Evolutionary conservation across 2,797 vertebrate species (phyloP).

Genomic region (Cossypha dichroa): DNA sequence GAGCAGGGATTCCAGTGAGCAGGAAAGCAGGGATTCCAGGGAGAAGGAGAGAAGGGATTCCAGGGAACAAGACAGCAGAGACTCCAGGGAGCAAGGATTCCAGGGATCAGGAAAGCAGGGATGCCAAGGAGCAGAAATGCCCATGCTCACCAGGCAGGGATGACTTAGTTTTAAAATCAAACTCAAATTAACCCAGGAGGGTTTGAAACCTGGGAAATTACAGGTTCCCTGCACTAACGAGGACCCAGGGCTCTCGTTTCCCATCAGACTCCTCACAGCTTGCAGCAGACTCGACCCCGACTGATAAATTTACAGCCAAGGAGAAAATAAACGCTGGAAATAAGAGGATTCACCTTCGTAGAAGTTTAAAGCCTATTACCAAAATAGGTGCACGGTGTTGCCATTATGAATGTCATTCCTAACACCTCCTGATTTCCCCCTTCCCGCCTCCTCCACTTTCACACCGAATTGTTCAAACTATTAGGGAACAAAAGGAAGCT

Average conservation of each 20-base stretch:
- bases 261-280: neutral
- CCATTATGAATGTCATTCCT: conserved; percentile 57
- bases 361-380: conserved; percentile 74
- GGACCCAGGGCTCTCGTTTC: neutral
- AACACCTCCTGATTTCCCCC: conserved; percentile 68
- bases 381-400: conserved; percentile 57
- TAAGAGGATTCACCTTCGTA: conserved; percentile 70
- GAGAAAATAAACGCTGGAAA: conserved; percentile 25
- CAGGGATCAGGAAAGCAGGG: neutral
- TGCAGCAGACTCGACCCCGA: neutral
- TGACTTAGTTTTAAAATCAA: neutral
- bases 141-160: fast-evolving
- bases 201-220: neutral
- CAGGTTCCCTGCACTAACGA: neutral
- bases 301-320: conserved; percentile 49
- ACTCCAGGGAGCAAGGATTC: neutral
- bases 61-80: neutral
- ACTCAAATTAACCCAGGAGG: neutral
- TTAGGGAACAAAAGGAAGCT: conserved; percentile 76
- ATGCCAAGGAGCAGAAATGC: neutral
- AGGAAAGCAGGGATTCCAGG: neutral
- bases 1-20: no score
- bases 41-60: fast-evolving
- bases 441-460: conserved; percentile 37
- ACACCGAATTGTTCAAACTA: conserved; percentile 68